Conservation (phyloP, 2,888 invertebrate genomes). For the Pteria penguin region DNA sequence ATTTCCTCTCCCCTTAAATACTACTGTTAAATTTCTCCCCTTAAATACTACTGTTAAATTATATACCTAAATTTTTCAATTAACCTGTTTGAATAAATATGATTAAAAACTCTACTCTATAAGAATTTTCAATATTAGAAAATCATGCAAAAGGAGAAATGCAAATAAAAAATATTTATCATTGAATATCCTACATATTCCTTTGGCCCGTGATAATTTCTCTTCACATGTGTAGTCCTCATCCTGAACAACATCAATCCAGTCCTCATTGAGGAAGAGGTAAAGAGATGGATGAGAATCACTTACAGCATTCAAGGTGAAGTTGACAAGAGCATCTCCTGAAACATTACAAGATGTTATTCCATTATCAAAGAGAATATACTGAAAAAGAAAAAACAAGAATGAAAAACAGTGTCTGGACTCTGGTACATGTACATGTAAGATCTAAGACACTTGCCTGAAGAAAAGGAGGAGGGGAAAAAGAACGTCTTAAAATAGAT, state of each 20-base stretch:
- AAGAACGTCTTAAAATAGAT: no score
- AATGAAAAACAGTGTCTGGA: no score
- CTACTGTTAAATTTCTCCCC: no score
- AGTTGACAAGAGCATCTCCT: conserved; percentile 72
- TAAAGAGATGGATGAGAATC: conserved; percentile 58
- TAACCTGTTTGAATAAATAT: no score
- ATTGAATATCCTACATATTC: conserved; percentile 56
- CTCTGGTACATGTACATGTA: no score
- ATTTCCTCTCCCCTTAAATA: no score
- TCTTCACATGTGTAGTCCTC: conserved; percentile 61
- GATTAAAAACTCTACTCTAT: no score
- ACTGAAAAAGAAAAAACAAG: background rate
- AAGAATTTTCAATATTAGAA: background rate
- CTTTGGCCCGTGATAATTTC: conserved; percentile 65
- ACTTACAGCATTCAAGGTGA: conserved; percentile 65
- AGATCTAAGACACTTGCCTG: no score
- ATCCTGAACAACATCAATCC: conserved; percentile 64
- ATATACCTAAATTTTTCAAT: no score
- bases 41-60: no score
- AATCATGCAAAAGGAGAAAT: background rate
- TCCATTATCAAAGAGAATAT: background rate
- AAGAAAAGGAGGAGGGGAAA: no score
- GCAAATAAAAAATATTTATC: background rate
- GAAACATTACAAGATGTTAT: conserved; percentile 31
- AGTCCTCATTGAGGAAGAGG: conserved; percentile 72